Base-by-base conservation (phyloP, 1,140 invertebrate genomes). In the Procambarus virginalis region DNA sequence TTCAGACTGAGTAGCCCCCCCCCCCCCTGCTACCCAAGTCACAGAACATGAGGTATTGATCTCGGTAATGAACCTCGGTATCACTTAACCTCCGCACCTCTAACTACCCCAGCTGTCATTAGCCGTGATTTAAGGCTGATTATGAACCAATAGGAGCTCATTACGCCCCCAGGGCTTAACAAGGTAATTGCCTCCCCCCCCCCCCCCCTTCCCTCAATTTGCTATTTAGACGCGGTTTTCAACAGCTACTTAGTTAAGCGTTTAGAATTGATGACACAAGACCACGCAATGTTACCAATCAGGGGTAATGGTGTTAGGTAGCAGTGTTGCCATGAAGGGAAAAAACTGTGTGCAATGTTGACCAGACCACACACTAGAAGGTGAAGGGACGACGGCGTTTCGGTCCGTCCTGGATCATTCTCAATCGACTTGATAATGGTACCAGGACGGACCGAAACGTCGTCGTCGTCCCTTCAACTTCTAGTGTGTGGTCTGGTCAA, bases 81-180 rank as follows among this genome's bases (percentile, higher is more conserved):
- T 34, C 34, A 34, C 78, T 79, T n/a, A 79, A 48, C 78, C 49
- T 8, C n/a, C 49, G 51, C 20, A 79, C n/a, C 78, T 58, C 55
- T 79, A 55, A 51, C 51, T 20, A 64, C 55, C 34, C 58, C 20
- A 60, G 58, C 55, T 10, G 60, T 82, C 51, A 79, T 79, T 79
- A 79, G 14, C 49, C 48, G 49, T 79, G 78, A 79, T 79, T 79
- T 79, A 79, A 55, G 17, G 49, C 78, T 79, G 48, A 79, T 79
- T 55, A 79, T 79, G 78, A 79, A 51, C 46, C 78, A 79, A 79
- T 79, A 79, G 49, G 49, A 79, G 55, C 49, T 79, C 78, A 51
- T 22, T 79, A 22, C 51, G 22, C 17, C 68, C 68, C 64, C 46
- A 14, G n/a, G 17, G 78, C 49, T 58, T 79, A 79, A 79, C 55